Evolutionary conservation across 2,888 invertebrate species (phyloP), one percentile per base, ranked within the genome.

Genomic region (Mythimna pallens): DNA sequence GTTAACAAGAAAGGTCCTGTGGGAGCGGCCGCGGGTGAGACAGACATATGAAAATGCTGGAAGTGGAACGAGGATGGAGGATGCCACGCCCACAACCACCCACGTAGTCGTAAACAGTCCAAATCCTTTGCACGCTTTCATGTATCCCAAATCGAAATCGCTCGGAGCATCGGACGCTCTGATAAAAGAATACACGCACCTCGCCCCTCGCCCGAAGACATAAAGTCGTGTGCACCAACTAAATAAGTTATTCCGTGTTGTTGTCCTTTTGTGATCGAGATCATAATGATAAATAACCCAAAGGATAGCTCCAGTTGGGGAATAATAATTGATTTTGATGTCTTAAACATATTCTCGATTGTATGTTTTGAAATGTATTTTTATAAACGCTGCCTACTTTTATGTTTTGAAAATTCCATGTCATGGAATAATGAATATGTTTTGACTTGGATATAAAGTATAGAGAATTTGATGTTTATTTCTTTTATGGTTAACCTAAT

Each of bases 51-150:
- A 65, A 83, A 81, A 65, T 61, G 54, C 57, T 68, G 57, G 55
- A 76, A 63, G 92, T 80, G 79, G 52, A 90, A 95, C 83, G 81
- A 88, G 88, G 94, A 94, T 81, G 83, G 87, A 85, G 79, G 77
- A 86, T 89, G 95, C 94, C 95, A 94, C 96, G 96, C 96, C 96
- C 94, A 94, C 92, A 95, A 92, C 96, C 96, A 96, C 96, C 96
- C 96, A 96, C 96, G 96, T 94, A 93, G 96, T 92, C 94, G 92
- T 96, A 95, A 96, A 95, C 95, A 95, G 95, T 94, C 95, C 93
- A 95, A 96, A 96, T 95, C 96, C 95, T 95, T 95, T 95, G 95
- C 95, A 95, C 94, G 95, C 94, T 95, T 95, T 94, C 95, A 95
- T 95, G 94, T 96, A 95, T 94, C 95, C 96, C 93, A 96, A 96